Base-by-base conservation (phyloP, 2,797 vertebrate species). In the Monodelphis domestica region DNA sequence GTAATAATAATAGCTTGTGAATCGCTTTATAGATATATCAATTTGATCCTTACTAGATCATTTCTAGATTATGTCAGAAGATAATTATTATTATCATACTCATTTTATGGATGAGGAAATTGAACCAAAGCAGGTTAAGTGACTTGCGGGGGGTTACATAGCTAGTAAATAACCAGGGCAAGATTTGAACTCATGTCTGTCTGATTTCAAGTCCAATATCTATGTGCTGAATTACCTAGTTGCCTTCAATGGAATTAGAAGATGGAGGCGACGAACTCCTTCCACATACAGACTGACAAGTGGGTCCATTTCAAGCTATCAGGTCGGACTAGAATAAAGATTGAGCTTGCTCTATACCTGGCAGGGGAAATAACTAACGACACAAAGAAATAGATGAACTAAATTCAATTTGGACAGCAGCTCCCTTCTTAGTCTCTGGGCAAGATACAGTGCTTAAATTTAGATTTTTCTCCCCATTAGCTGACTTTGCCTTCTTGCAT, bases 351-450 rank as follows among this genome's bases (percentile, higher is more conserved):
- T 14, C 57, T 12, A 63, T n/a, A 57, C 57, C 57, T 63, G 57
- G 57, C 45, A 87, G 21, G 26, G 26, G 38, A 87, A 87, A 87
- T 38, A 30, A 17, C 84, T 87, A 45, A 84, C 24, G 10, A 51
- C 28, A 51, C 12, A 87, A 24, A 87, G 84, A 51, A 51, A 51
- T 12, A 87, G 84, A 51, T 14, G 88, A 89, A 53, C 50, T 29
- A 63, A 95, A 89, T 5, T 88, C 53, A 3, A 53, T 52, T 87
- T 91, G 30, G 33, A 53, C 54, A 92, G 17, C 14, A 94, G 91
- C 33, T 90, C 29, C 53, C 50, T 88, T 90, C 63, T 5, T 7
- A 28, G 63, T 96, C 24, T 93, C 88, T 57, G 91, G 55, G 59
- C 28, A 59, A 89, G 50, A 87, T 70, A 93, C n/a, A 70, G 33